Evolutionary conservation across 2,888 invertebrate species (phyloP).

Genomic region (Polydrusus cervinus): DNA sequence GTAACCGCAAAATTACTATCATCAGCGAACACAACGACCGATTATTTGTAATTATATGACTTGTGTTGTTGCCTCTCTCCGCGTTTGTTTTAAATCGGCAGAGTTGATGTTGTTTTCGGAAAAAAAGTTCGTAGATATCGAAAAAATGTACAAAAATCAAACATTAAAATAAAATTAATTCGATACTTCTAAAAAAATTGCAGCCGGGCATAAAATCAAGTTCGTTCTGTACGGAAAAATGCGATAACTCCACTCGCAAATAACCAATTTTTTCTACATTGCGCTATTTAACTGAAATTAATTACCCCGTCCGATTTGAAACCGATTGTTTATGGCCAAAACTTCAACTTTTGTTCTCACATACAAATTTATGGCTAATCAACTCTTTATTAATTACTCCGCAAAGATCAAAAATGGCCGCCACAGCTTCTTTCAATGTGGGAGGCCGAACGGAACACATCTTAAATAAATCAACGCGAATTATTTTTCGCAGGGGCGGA

Average conservation of each 20-base stretch:
- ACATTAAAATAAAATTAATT: too few relatives aligned
- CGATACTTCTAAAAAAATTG: too few relatives aligned
- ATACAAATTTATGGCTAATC: conserved; percentile 53
- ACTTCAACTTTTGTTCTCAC: conserved; percentile 45
- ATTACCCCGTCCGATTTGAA: neutral
- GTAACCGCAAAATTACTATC: conserved; percentile 56
- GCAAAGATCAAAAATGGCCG: conserved; percentile 55
- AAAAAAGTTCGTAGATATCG: too few relatives aligned
- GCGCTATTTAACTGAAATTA: neutral
- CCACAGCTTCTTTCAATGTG: conserved; percentile 56
- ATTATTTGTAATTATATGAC: conserved; percentile 46
- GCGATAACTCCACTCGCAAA: too few relatives aligned
- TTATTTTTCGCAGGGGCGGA: conserved; percentile 37
- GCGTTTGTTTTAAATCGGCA: conserved; percentile 20
- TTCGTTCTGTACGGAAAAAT: too few relatives aligned
- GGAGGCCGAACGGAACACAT: conserved; percentile 52
- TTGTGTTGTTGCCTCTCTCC: conserved; percentile 48
- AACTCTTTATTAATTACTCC: conserved; percentile 53
- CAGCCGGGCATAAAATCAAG: too few relatives aligned
- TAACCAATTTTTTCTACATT: too few relatives aligned
- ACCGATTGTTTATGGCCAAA: conserved; percentile 21
- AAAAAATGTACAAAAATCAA: too few relatives aligned
- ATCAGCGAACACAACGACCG: conserved; percentile 46
- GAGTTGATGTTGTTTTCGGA: neutral
- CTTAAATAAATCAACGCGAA: conserved; percentile 51